These are phyloP conservation scores for Malthinus flaveolus DNA, from an alignment of 2,888 invertebrate species.

Conservation along the genomic window DNA sequence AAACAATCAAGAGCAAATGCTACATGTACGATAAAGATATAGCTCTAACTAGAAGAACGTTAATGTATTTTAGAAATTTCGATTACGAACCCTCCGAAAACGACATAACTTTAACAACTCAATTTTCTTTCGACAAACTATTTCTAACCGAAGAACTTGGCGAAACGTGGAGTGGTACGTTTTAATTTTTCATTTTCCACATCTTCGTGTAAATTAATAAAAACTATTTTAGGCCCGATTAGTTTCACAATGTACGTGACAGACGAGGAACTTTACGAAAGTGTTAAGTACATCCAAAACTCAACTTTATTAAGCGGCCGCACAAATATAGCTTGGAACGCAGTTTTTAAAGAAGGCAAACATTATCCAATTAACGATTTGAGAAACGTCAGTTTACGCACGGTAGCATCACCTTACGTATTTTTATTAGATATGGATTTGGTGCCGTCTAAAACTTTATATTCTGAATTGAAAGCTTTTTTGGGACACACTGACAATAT, in stretches of 20 bases:
- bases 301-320: conserved; percentile 73
- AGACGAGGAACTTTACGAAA: conserved; percentile 82
- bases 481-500: conserved; percentile 42
- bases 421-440: conserved; percentile 91
- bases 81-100: conserved; percentile 64
- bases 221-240: conserved; percentile 68
- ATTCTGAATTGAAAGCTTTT: conserved; percentile 68
- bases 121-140: conserved; percentile 83
- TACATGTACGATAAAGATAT: conserved; percentile 75
- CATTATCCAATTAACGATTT: conserved; percentile 90
- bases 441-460: conserved; percentile 79
- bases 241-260: conserved; percentile 86
- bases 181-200: conserved; percentile 2
- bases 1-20: conserved; percentile 69
- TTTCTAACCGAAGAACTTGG: conserved; percentile 81
- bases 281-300: conserved; percentile 72
- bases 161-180: conserved; percentile 79
- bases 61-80: conserved; percentile 80
- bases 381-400: conserved; percentile 80
- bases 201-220: too few relatives aligned
- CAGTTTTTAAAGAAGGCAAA: conserved; percentile 84
- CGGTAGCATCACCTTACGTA: conserved; percentile 80
- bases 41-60: conserved; percentile 73
- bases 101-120: conserved; percentile 87
- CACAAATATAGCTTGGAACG: conserved; percentile 85